Base-by-base conservation (phyloP, 64 coral and sea anemone species). In the Montipora efflorescens region DNA sequence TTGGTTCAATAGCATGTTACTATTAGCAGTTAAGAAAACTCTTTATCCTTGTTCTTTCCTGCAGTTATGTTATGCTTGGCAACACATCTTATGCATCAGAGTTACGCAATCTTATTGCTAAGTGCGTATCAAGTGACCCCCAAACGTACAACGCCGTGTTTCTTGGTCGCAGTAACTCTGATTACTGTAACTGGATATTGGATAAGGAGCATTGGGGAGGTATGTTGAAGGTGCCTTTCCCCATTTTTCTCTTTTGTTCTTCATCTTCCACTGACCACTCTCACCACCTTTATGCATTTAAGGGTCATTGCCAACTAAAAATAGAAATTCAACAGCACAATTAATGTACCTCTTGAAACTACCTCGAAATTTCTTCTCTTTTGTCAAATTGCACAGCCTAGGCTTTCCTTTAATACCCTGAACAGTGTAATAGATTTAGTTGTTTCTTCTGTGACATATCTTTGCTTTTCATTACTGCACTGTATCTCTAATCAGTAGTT, bases 61-160 rank as follows among this genome's bases (percentile, higher is more conserved):
- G 9, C 20, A 99, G 98, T 85, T 99, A 99, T 92, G 94, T 99
- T 47, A 94, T 99, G 80, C 80, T 95, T 85, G 98, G 98, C 22
- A 81, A 92, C 76, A 93, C 89, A 79, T 92, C 92, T 4, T 80
- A 82, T 90, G 67, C 87, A 66, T 47, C 76, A 80, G 95, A 99
- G 23, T 68, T 99, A 16, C 85, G 98, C 11, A 78, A 96, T 13
- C 77, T 99, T 15, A 99, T 99, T 68, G 95, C 89, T 9, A 62
- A 90, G 80, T 92, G 92, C 80, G 98, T 99, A 8, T 94, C 98
- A 59, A 62, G 49, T 70, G 98, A 99, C 14, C 98, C 95, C 12
- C 78, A 79, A 16, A 92, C 55, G 0, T 99, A 94, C 52, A 99
- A 99, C 64, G 7, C 69, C 18, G 98, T 76, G 48, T 99, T 99